phyloP scores from a whole-genome alignment of 2,113 vertebrate genomes.

The Acrocephalus arundinaceus region DNA sequence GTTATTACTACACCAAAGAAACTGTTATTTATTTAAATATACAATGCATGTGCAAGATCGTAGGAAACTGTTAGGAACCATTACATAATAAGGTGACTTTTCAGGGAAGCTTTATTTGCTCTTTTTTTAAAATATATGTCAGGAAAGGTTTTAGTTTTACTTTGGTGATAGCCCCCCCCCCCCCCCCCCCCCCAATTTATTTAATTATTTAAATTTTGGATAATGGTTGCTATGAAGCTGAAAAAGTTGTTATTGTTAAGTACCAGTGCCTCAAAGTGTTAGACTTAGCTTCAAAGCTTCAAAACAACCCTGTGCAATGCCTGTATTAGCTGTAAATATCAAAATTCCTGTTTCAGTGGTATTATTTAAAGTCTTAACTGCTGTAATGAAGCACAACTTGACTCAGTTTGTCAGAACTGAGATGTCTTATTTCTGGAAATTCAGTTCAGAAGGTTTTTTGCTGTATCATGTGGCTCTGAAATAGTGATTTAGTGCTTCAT shows the following conservation, averaged over 20 bases:
- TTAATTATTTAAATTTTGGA: not conserved
- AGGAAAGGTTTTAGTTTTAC: not conserved
- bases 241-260: not conserved
- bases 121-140: not conserved
- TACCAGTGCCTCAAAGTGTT: not conserved
- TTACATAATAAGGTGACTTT: not conserved
- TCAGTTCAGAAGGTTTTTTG: not conserved
- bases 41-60: not conserved
- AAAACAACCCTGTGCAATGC: not conserved
- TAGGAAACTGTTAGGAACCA: not conserved
- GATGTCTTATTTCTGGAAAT: not conserved
- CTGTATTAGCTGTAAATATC: not conserved
- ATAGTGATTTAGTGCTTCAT: not conserved
- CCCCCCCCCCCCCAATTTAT: not conserved
- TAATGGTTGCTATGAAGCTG: not conserved
- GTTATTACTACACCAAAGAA: not conserved
- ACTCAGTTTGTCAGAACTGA: not conserved
- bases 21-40: not conserved
- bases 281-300: not conserved
- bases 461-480: not conserved
- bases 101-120: not conserved
- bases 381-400: not conserved
- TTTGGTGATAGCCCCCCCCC: accelerated
- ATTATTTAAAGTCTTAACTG: not conserved
- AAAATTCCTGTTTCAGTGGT: not conserved